Percentiles rank a stretch among this genome's conserved stretches.
Evolutionary conservation across 2,797 vertebrate species (phyloP).

Genomic region (Ficedula albicollis): DNA sequence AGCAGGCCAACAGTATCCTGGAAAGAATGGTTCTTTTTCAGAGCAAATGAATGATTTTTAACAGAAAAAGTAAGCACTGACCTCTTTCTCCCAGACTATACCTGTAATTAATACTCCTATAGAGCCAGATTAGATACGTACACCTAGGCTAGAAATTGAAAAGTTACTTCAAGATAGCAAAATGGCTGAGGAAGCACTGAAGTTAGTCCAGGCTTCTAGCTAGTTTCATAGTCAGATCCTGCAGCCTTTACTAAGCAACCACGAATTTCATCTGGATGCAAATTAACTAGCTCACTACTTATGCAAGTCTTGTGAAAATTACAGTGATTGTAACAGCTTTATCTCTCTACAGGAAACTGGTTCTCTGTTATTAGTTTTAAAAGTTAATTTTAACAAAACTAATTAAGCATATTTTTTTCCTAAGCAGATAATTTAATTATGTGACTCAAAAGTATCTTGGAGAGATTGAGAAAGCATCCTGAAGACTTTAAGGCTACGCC

Average conservation of each 20-base stretch:
- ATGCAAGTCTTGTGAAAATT: constrained; percentile 13
- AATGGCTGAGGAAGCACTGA: neutral
- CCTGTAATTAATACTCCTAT: neutral
- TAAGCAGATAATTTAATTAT: neutral
- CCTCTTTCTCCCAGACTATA: neutral
- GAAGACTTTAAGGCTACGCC: neutral
- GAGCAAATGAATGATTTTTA: neutral
- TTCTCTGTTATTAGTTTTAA: neutral
- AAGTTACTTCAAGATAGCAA: neutral
- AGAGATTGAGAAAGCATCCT: neutral
- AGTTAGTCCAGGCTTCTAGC: neutral
- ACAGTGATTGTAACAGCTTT: neutral
- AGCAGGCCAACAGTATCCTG: neutral
- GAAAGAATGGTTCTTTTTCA: neutral
- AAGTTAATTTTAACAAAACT: constrained; percentile 1
- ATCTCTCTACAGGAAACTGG: neutral
- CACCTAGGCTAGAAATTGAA: neutral
- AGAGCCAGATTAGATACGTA: neutral
- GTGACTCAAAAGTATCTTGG: neutral
- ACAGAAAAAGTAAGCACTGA: neutral
- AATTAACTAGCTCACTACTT: constrained; percentile 21
- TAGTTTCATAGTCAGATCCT: neutral
- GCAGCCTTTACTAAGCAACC: neutral
- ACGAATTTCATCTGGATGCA: neutral
- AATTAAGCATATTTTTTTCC: neutral